Conservation (phyloP, 2,113 vertebrate species). For the human (Homo sapiens) region DNA sequence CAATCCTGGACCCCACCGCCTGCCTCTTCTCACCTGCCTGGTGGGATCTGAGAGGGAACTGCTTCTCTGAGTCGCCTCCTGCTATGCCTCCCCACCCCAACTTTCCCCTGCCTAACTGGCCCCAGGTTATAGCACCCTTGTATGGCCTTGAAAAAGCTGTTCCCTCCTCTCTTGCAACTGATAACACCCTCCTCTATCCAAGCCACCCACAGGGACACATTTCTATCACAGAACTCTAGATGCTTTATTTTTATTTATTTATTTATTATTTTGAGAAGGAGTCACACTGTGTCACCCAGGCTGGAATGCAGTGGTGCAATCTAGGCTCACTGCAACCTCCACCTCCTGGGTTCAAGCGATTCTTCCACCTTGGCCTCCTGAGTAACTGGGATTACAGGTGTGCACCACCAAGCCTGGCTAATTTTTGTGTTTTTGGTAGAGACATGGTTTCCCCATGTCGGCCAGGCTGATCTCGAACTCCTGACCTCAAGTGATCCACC, state of each 20-base stretch:
- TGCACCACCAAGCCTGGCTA: too few species aligned
- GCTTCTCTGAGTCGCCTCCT: background rate
- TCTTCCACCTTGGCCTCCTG: too few species aligned
- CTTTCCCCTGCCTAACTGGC: background rate
- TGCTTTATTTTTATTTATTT: background rate
- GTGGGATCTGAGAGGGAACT: background rate
- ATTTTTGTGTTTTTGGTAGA: too few species aligned
- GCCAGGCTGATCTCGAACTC: too few species aligned
- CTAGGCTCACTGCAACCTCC: too few species aligned
- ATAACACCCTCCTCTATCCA: background rate
- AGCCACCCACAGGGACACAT: background rate
- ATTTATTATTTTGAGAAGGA: too few species aligned
- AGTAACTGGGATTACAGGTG: too few species aligned
- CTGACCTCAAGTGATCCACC: too few species aligned
- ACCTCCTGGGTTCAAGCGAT: too few species aligned
- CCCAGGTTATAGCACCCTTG: background rate
- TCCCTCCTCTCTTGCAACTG: background rate
- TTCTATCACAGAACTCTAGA: background rate
- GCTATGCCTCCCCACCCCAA: background rate
- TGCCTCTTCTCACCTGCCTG: background rate
- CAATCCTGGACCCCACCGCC: background rate
- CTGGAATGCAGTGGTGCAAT: too few species aligned
- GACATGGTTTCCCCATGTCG: too few species aligned
- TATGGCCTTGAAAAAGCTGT: background rate
- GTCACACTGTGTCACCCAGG: too few species aligned